These are phyloP conservation scores for Bugulina stolonifera DNA, from an alignment of 2,888 invertebrate genomes.

Conservation along the genomic window DNA sequence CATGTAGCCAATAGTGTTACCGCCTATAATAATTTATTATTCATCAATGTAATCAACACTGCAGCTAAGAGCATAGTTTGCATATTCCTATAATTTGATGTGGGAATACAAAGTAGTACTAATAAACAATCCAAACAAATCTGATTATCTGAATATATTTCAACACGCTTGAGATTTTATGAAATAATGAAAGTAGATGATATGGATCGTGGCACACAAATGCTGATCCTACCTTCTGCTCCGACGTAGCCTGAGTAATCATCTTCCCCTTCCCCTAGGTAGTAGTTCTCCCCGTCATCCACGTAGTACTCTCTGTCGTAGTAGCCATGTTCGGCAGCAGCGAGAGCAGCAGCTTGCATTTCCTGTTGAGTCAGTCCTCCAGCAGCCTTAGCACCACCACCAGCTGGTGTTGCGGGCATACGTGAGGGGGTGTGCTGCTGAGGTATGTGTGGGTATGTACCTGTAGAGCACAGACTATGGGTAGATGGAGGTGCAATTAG, in stretches of 20 bases:
- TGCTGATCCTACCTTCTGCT: constrained; percentile 25
- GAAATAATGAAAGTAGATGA: no score
- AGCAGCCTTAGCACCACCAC: not conserved
- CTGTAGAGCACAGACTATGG: not conserved
- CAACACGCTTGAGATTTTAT: no score
- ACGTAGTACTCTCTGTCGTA: constrained; percentile 16
- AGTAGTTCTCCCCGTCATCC: constrained; percentile 16
- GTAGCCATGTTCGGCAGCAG: constrained; percentile 21
- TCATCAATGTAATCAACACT: no score
- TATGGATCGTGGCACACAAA: no score
- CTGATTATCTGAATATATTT: no score
- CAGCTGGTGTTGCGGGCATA: not conserved
- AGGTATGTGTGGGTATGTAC: constrained; percentile 16
- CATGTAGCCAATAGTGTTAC: constrained; percentile 21
- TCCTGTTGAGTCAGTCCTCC: not conserved
- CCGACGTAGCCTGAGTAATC: constrained; percentile 10
- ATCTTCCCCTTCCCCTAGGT: not conserved
- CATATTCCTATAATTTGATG: no score
- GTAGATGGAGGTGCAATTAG: no score
- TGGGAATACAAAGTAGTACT: no score
- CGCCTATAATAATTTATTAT: not conserved
- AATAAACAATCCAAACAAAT: no score
- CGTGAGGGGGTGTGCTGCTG: not conserved
- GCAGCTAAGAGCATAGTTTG: no score
- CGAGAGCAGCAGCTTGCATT: constrained; percentile 13